Conservation (phyloP, 2,797 vertebrate species). For the Fratercula arctica region DNA sequence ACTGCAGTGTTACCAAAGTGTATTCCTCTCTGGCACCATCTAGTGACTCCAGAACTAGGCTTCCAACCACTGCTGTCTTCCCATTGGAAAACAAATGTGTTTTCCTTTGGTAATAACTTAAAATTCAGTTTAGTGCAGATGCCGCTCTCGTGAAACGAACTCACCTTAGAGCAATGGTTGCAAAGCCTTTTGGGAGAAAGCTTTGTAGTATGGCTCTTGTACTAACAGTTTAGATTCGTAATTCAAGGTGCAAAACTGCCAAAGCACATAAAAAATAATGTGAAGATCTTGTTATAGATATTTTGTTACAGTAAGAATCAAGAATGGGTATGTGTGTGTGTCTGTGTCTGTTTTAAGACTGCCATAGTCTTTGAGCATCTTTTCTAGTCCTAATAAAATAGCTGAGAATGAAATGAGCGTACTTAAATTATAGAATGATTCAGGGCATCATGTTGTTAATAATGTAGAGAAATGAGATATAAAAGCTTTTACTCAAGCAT, state of each 20-base stretch:
- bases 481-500: conserved; percentile 64
- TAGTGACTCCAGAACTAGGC: not conserved
- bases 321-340: not conserved
- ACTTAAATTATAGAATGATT: conserved; percentile 66
- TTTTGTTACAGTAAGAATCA: conserved; percentile 50
- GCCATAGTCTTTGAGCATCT: conserved; percentile 31
- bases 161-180: conserved; percentile 12
- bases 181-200: conserved; percentile 34
- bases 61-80: not conserved
- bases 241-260: conserved; percentile 65
- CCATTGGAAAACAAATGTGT: not conserved
- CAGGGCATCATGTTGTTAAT: conserved; percentile 68
- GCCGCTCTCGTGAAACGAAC: not conserved
- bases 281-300: conserved; percentile 50
- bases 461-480: conserved; percentile 71
- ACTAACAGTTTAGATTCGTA: conserved; percentile 39
- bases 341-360: conserved; percentile 28
- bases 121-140: not conserved
- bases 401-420: conserved; percentile 43
- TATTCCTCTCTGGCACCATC: conserved; percentile 21
- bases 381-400: conserved; percentile 56
- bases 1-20: not conserved
- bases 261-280: conserved; percentile 59
- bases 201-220: conserved; percentile 34
- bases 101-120: not conserved